These are phyloP conservation scores for Rhabdornis inornatus DNA, from an alignment of 2,113 vertebrate species.

Conservation along the genomic window DNA sequence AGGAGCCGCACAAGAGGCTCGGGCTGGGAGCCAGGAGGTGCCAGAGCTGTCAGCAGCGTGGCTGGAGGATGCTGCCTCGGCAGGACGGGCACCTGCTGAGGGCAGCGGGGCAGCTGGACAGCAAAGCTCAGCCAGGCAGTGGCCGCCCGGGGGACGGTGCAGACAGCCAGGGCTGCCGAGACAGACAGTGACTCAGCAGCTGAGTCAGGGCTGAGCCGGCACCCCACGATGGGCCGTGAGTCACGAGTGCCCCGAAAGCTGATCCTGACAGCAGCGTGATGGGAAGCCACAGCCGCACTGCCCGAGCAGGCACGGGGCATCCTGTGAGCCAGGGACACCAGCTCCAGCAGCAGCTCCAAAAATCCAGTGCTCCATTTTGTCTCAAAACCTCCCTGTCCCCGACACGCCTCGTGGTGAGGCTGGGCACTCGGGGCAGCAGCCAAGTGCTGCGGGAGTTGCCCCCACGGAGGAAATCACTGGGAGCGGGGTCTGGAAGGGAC, in stretches of 20 bases:
- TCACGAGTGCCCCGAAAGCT: conserved; percentile 4
- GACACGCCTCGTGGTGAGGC: fast-evolving
- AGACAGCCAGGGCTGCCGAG: not conserved
- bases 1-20: fast-evolving
- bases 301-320: not conserved
- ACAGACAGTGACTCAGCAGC: conserved; percentile 56
- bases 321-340: not conserved
- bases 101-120: not conserved
- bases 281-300: not conserved
- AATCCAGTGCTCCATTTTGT: conserved; percentile 10
- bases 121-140: not conserved
- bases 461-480: fast-evolving
- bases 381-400: not conserved
- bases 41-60: not conserved
- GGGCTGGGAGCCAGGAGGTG: not conserved
- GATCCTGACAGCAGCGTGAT: not conserved
- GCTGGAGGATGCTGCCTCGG: fast-evolving
- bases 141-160: not conserved
- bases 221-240: not conserved
- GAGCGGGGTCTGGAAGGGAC: not conserved
- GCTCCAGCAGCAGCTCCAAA: not conserved
- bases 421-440: not conserved
- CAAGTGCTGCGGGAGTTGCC: not conserved
- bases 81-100: not conserved
- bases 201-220: conserved; percentile 46